Conservation (phyloP, 2,888 invertebrate genomes). For the Luperina testacea region DNA sequence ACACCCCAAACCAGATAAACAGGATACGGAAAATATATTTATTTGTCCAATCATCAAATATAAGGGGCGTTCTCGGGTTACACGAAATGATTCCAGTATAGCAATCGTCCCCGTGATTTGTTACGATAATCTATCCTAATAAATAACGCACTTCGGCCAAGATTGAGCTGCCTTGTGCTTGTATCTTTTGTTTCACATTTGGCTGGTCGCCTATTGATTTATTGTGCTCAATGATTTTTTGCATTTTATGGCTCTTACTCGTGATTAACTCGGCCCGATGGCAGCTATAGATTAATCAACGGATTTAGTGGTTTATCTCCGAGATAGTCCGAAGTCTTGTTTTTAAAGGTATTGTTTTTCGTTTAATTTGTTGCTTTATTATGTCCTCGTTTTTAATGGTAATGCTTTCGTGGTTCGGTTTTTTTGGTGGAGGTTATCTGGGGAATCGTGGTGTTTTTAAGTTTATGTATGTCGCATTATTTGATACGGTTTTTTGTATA, state of each 20-base stretch:
- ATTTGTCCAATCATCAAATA: conserved; percentile 90
- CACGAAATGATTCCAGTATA: conserved; percentile 86
- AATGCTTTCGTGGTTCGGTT: conserved; percentile 46
- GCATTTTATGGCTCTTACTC: conserved; percentile 70
- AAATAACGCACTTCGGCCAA: conserved; percentile 87
- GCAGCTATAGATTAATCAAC: conserved; percentile 67
- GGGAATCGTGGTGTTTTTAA: conserved; percentile 38
- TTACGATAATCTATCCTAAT: conserved; percentile 88
- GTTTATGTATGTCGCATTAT: conserved; percentile 45
- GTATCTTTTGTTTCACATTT: conserved; percentile 75
- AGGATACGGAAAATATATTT: conserved; percentile 90
- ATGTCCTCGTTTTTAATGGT: conserved; percentile 61
- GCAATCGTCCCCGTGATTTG: conserved; percentile 87
- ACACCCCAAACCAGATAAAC: conserved; percentile 89
- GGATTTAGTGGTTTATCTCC: conserved; percentile 61
- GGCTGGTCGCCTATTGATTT: conserved; percentile 73
- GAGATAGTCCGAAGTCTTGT: conserved; percentile 51
- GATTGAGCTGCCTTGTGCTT: conserved; percentile 87
- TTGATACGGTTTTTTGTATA: conserved; percentile 36
- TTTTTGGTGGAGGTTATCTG: conserved; percentile 49
- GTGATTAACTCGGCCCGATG: conserved; percentile 63
- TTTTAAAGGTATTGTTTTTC: conserved; percentile 55
- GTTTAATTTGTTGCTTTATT: conserved; percentile 66
- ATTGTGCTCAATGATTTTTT: conserved; percentile 75
- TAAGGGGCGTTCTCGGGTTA: conserved; percentile 89